These are phyloP conservation scores for Eledone cirrhosa DNA, from an alignment of 2,888 invertebrate genomes.

Conservation along the genomic window DNA sequence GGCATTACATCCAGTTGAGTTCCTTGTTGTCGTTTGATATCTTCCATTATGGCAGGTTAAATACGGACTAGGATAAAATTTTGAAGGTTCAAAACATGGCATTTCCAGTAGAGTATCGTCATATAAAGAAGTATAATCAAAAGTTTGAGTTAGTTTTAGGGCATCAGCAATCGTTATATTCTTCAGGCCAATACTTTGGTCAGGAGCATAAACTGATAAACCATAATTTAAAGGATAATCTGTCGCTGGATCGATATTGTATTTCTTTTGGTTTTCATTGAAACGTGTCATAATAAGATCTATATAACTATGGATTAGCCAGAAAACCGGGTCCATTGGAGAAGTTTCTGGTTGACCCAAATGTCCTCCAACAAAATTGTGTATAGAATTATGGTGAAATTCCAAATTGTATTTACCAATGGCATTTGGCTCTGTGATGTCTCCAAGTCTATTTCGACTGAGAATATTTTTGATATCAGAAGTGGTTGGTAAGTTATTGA, in stretches of 20 bases:
- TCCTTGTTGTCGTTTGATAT: constrained; percentile 41
- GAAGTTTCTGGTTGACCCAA: constrained; percentile 53
- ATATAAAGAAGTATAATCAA: constrained; percentile 38
- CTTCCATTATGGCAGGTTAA: constrained; percentile 44
- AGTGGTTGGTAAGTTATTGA: no score
- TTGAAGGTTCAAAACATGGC: not conserved
- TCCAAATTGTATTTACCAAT: constrained; percentile 53
- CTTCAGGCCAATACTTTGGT: constrained; percentile 48
- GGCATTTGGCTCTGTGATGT: no score
- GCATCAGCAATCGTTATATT: constrained; percentile 46
- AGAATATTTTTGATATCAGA: no score
- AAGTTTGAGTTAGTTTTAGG: not conserved
- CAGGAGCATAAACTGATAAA: constrained; percentile 40
- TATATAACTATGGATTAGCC: no score
- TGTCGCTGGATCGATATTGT: no score
- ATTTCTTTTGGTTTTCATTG: no score
- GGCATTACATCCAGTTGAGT: no score
- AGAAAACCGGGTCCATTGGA: constrained; percentile 54
- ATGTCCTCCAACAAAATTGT: constrained; percentile 54
- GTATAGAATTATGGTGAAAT: constrained; percentile 54
- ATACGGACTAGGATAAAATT: constrained; percentile 34
- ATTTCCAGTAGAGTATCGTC: constrained; percentile 28
- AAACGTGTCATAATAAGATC: no score
- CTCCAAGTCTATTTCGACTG: no score
- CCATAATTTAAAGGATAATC: constrained; percentile 46